phyloP scores from a whole-genome alignment of 37 sponge, comb jelly and placozoan species.

The Agelas oroides region DNA sequence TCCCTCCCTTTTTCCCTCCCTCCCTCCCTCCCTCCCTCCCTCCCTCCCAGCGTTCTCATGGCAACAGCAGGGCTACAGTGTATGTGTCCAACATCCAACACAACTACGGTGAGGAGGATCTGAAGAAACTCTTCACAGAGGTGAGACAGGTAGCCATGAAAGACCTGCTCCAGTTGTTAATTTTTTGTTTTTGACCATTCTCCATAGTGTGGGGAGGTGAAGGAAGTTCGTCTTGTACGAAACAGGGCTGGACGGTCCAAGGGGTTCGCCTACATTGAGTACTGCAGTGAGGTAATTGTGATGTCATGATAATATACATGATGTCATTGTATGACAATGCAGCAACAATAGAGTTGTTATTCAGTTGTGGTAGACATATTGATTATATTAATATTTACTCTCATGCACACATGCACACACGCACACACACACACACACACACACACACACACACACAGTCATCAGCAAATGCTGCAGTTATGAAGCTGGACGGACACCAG shows the following conservation, averaged over 20 bases:
- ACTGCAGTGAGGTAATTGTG: conserved; percentile 50
- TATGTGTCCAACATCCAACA: conserved; percentile 50
- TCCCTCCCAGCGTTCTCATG: too few relatives aligned
- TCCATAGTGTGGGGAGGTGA: conserved; percentile 59
- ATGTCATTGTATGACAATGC: not conserved
- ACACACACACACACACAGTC: conserved; percentile 28
- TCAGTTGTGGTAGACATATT: not conserved
- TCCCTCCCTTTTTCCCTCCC: too few relatives aligned
- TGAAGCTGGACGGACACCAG: conserved; percentile 37
- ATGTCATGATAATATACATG: too few relatives aligned
- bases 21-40: too few relatives aligned
- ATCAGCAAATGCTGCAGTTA: conserved; percentile 67
- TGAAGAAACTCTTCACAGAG: conserved; percentile 54
- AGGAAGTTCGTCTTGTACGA: conserved; percentile 58
- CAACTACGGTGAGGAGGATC: not conserved
- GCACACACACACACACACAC: not conserved
- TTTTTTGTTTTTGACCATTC: not conserved
- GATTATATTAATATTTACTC: not conserved
- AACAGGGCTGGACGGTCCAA: conserved; percentile 64
- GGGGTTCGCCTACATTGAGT: conserved; percentile 86
- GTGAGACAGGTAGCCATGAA: conserved; percentile 17
- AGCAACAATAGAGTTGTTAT: not conserved
- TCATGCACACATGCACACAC: not conserved
- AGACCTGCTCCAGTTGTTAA: too few relatives aligned
- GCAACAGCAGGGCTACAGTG: conserved; percentile 50